Evolutionary conservation across 2,888 invertebrate species (phyloP).

Genomic region (Eubasilissa splendida): DNA sequence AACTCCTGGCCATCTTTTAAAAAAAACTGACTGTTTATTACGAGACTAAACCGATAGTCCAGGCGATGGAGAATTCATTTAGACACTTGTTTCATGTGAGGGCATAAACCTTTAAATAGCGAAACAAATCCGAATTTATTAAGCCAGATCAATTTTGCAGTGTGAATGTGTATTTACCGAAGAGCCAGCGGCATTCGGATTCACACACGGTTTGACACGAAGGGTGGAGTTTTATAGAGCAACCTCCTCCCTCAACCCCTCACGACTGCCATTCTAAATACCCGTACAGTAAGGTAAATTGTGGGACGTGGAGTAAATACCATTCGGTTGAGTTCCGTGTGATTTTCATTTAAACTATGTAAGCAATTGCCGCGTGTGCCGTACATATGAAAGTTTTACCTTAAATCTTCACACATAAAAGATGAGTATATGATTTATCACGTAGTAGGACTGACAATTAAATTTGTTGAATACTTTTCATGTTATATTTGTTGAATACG

Average conservation of each 20-base stretch:
- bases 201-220: constrained; percentile 24
- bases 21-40: too few species aligned
- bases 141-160: constrained; percentile 4
- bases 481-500: too few species aligned
- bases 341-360: not conserved
- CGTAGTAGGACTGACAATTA: too few species aligned
- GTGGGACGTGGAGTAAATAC: constrained; percentile 1
- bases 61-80: too few species aligned
- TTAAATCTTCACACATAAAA: too few species aligned
- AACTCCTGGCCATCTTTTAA: too few species aligned
- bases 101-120: not conserved
- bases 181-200: constrained; percentile 8
- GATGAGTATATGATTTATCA: too few species aligned
- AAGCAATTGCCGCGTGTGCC: too few species aligned
- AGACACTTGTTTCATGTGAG: too few species aligned
- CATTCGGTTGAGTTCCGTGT: not conserved
- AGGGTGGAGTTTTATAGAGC: not conserved
- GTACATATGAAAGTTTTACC: too few species aligned
- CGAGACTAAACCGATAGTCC: too few species aligned
- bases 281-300: not conserved
- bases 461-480: too few species aligned
- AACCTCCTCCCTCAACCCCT: not conserved
- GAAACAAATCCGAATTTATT: constrained; percentile 1
- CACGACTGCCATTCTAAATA: not conserved
- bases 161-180: constrained; percentile 20